Evolutionary conservation across 2,113 vertebrate genomes (phyloP), one percentile per base, ranked within the genome.

Genomic region (Castor canadensis): DNA sequence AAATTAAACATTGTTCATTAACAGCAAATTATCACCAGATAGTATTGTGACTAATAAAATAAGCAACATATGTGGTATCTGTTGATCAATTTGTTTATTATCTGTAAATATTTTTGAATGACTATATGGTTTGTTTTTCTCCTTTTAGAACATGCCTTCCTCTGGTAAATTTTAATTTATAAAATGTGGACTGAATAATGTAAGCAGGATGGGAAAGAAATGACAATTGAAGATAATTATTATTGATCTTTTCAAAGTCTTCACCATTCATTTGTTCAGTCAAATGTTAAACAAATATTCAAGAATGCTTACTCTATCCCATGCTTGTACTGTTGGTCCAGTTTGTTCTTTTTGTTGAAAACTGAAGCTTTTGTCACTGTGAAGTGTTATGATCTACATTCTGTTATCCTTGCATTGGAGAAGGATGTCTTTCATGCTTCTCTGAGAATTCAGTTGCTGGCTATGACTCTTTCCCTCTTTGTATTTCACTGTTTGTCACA

Each of bases 91-190:
- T 91, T 91, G 9, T 73, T 89, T 83, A 56, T 95, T 71, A 87
- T 45, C 35, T 56, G 72, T 72, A 92, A 93, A 97, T 67, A 90
- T 84, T 95, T n/a, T 95, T 69, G 20, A 7, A 64, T 89, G 40
- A 35, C 52, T 77, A 0, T 40, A 3, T 47, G 56, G 45, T 58
- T 97, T 88, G 52, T 13, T 69, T 91, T 91, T 45, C 40, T 85
- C 76, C 71, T 86, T 94, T 73, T 73, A 89, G 56, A 94, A 10
- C 11, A 64, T 95, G 3, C 9, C 38, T 72, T 94, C 20, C n/a
- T 91, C 79, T 90, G 45, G 40, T 56, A 90, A 80, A 72, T 80
- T 69, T 93, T 94, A 58, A 76, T 81, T 93, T 43, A 38, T 56
- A 79, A 54, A 88, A 72, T 83, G 5, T 80, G 52, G 91, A 80